Base-by-base conservation (phyloP, 2,888 invertebrate species). In the Blastobasis lacticolella region DNA sequence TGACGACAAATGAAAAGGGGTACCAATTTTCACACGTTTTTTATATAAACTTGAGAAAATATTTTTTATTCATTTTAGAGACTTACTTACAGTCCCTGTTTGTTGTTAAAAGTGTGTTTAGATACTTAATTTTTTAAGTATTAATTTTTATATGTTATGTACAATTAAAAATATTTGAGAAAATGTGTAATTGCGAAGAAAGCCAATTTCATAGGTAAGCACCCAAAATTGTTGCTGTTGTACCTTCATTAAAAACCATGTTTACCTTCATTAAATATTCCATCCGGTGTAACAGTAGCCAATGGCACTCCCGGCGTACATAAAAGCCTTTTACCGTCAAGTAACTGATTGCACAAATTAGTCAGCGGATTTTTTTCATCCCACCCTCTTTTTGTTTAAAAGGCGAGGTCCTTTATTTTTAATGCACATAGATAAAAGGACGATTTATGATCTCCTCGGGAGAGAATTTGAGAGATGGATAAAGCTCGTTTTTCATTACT, bases 291-390 rank as follows among this genome's bases (percentile, higher is more conserved):
- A 43, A 55, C 41, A 42, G 51, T 8, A 44, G 38, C 8, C 55
- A 38, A 10, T 46, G n/a, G 49, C 38, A 52, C 38, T 55, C 60
- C 46, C 54, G 53, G 49, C 52, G 49, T 53, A 54, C 51, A 53
- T 52, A 53, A 55, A 55, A 53, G 50, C 37, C 51, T 69, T 75
- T 77, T 78, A 76, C 73, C 76, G 45, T 60, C 53, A 55, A 57
- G 58, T 73, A 79, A 81, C 76, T 71, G 79, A 81, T 81, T 71
- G 68, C 72, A 43, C 47, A 58, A 71, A 81, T 81, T 81, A 78
- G 66, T 78, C 78, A 75, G 75, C 71, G 63, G 63, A 58, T 72
- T 77, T 78, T 76, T 71, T 57, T 46, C 5, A 8, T 46, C 23
- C 37, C 46, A 46, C 58, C 9, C 41, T 9, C 9, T 40, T 40